A percentile compares a stretch with the other conserved stretches of the same genome.
phyloP scores from a whole-genome alignment of 2,888 invertebrate genomes.

The Perizoma affinitatum region DNA sequence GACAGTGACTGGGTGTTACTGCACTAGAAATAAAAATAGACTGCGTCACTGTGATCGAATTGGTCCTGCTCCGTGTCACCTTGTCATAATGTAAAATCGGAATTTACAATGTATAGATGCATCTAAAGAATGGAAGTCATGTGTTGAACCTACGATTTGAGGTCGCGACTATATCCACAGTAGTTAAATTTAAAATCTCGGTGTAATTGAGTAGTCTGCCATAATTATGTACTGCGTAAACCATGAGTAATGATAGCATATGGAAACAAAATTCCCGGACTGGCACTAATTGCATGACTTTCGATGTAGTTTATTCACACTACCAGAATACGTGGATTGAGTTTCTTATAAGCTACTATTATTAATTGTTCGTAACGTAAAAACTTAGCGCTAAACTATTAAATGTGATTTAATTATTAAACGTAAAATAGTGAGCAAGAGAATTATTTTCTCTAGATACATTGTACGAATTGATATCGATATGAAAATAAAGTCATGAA shows the following conservation, averaged over 20 bases:
- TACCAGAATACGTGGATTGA: neutral
- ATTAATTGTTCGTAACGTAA: conserved; percentile 16
- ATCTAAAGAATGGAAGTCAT: too few species aligned
- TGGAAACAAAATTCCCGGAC: conserved; percentile 17
- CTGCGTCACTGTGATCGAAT: too few species aligned
- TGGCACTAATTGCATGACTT: conserved; percentile 1
- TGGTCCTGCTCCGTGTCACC: too few species aligned
- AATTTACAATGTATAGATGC: too few species aligned
- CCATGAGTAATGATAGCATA: conserved; percentile 19
- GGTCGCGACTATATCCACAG: conserved; percentile 13
- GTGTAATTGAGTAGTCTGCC: conserved; percentile 63
- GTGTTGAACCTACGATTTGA: conserved; percentile 13
- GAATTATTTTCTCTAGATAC: conserved; percentile 70
- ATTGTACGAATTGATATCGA: conserved; percentile 71
- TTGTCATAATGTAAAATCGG: too few species aligned
- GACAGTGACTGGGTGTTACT: too few species aligned
- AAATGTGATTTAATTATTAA: conserved; percentile 74
- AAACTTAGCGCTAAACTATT: conserved; percentile 64
- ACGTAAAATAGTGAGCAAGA: conserved; percentile 62
- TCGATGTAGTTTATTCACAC: conserved; percentile 1
- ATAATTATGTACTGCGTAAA: conserved; percentile 61
- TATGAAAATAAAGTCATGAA: conserved; percentile 75
- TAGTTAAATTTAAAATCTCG: conserved; percentile 41
- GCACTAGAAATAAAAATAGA: too few species aligned
- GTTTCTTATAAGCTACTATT: conserved; percentile 14